Evolutionary conservation across 2,113 vertebrate species (phyloP), one percentile per base, ranked within the genome.

Genomic region (Paradisaea rubra): DNA sequence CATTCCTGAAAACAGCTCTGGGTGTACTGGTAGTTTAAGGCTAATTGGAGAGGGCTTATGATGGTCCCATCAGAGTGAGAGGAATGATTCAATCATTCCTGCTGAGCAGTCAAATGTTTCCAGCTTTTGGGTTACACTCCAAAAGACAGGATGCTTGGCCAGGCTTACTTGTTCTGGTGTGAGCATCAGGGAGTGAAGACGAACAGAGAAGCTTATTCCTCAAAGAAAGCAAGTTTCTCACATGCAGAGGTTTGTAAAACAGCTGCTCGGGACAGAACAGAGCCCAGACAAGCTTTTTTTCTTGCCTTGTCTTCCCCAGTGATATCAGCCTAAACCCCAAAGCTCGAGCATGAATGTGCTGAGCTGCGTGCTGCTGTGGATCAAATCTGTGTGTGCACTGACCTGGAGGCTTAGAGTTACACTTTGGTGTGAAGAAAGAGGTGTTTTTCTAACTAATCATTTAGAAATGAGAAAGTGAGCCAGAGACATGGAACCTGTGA

Each of bases 31-130:
- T 76, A 37, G 56, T 80, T 83, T 45, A 69, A 81, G 53, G 13
- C 31, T 95, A 89, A 91, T 95, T 94, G 88, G 53, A 88, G 60
- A 91, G 69, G 66, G 83, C 37, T 89, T 82, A 39, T 86, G 35
- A 35, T 73, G 81, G 60, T 91, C 86, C 49, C 86, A 65, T 60
- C 56, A 76, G 91, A 77, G 20, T 17, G 20, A 73, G 63, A 73
- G 30, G n/a, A 83, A 81, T 63, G 41, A 91, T 81, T 91, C 65
- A 52, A 41, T 53, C 8, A 1, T 20, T 79, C 35, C 57, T 45
- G 39, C 68, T 57, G 63, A 77, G 60, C 15, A 4, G 37, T 59
- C 2, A 10, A 86, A 41, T 33, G 50, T 31, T 89, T 91, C 78
- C 78, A 78, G 93, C 91, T 86, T 79, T 74, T 82, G 68, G 53